Evolutionary conservation across 2,888 invertebrate genomes (phyloP).

Genomic region (Orchesellides sinensis): DNA sequence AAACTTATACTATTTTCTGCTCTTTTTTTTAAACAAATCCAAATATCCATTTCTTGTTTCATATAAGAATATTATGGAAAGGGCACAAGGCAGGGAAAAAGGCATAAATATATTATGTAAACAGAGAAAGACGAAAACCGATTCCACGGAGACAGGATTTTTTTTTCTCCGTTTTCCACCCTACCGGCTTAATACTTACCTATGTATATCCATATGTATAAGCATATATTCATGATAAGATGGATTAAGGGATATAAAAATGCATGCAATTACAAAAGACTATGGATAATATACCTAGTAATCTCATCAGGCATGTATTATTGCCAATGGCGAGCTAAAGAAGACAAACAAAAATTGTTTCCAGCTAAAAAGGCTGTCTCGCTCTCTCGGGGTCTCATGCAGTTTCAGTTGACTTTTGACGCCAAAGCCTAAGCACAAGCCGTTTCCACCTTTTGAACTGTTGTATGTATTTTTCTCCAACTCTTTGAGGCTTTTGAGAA

Average conservation of each 20-base stretch:
- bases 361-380: neutral
- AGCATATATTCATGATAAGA: neutral
- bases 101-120: too few species aligned
- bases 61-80: too few species aligned
- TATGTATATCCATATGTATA: too few species aligned
- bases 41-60: too few species aligned
- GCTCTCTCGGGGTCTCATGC: neutral
- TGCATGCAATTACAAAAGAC: neutral
- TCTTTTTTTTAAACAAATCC: too few species aligned
- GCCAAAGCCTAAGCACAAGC: too few species aligned
- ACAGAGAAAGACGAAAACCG: neutral
- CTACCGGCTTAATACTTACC: too few species aligned
- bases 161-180: neutral
- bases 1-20: too few species aligned
- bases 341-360: neutral
- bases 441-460: neutral
- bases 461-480: neutral
- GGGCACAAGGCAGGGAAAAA: too few species aligned
- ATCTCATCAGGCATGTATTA: neutral
- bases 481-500: too few species aligned
- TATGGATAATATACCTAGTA: neutral
- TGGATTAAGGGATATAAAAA: too few species aligned
- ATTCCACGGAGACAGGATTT: neutral
- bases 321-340: neutral
- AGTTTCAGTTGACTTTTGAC: neutral